Conservation (phyloP, 2,888 invertebrate species). For the Cantharis rustica region DNA sequence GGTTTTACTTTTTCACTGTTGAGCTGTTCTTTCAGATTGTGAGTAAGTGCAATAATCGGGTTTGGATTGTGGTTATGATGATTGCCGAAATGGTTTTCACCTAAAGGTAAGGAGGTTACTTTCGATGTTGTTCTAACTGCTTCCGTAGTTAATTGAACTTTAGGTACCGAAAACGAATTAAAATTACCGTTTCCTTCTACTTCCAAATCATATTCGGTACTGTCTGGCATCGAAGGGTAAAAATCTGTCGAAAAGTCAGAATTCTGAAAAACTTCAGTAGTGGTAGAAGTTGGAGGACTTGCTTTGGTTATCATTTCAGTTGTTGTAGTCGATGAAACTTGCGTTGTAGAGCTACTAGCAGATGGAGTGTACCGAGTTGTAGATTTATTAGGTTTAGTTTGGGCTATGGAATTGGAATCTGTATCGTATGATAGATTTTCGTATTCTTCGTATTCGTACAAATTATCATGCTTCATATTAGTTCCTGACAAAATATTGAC, state of each 20-base stretch:
- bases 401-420: conserved; percentile 45
- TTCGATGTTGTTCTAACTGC: conserved; percentile 33
- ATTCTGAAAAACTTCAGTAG: conserved; percentile 20
- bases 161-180: not conserved
- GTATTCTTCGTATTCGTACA: conserved; percentile 49
- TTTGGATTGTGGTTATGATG: conserved; percentile 43
- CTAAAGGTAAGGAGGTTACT: conserved; percentile 55
- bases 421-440: conserved; percentile 32
- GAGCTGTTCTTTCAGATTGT: conserved; percentile 52
- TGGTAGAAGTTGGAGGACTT: not conserved
- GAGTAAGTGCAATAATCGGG: conserved; percentile 52
- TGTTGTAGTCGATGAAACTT: conserved; percentile 26
- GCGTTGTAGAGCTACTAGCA: conserved; percentile 28
- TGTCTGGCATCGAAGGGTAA: conserved; percentile 13
- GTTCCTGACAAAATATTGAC: conserved; percentile 42
- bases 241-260: not conserved
- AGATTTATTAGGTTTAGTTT: conserved; percentile 36
- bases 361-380: conserved; percentile 30
- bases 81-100: conserved; percentile 50
- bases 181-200: conserved; percentile 32
- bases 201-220: conserved; percentile 32
- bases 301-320: not conserved
- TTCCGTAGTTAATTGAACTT: conserved; percentile 15
- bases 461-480: conserved; percentile 42
- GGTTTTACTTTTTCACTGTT: conserved; percentile 52